These are phyloP conservation scores for Adelphocoris suturalis DNA, from an alignment of 2,888 invertebrate species.

Conservation along the genomic window DNA sequence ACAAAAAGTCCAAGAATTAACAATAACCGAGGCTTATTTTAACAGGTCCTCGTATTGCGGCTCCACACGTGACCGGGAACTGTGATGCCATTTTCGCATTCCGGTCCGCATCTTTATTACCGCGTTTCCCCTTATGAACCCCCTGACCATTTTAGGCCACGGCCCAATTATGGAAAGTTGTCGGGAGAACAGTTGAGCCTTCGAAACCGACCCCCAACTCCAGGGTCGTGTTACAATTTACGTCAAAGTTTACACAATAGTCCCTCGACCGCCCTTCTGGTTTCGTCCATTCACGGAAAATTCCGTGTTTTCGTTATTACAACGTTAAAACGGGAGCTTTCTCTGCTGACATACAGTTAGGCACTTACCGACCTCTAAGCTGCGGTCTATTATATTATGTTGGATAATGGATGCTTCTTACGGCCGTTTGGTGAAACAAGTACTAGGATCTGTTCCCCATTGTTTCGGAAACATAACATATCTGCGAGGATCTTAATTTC, in stretches of 20 bases:
- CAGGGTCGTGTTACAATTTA: slow-evolving; percentile 7
- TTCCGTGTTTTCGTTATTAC: slow-evolving; percentile 27
- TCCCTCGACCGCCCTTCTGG: neutral
- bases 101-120: slow-evolving; percentile 28
- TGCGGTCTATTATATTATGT: neutral
- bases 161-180: slow-evolving; percentile 42
- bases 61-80: slow-evolving; percentile 4
- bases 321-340: neutral
- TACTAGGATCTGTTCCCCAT: neutral
- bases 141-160: neutral
- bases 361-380: neutral
- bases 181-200: slow-evolving; percentile 11
- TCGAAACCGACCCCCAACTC: neutral
- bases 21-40: slow-evolving; percentile 1
- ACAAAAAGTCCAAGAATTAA: neutral
- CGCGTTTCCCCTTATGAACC: neutral
- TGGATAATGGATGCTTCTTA: neutral
- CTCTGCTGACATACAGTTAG: neutral
- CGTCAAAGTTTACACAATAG: slow-evolving; percentile 36
- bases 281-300: slow-evolving; percentile 5
- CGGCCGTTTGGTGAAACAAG: neutral
- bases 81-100: neutral
- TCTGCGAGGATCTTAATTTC: neutral
- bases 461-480: neutral
- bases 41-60: slow-evolving; percentile 24